Conservation (phyloP, 1,140 invertebrate genomes). For the Drosophila triauraria region DNA sequence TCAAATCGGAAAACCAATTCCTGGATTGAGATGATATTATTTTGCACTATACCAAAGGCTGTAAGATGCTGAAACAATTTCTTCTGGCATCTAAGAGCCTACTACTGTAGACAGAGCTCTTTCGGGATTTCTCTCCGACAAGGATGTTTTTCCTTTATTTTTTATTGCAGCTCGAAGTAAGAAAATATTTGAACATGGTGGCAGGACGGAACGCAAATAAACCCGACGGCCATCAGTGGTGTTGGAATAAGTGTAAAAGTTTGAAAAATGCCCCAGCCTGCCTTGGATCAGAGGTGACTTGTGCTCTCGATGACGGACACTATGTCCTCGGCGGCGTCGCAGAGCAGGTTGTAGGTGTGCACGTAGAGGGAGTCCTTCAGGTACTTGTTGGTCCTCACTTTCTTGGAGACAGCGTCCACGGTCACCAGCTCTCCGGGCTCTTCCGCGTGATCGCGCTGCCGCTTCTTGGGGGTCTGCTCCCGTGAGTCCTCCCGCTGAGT, state of each 20-base stretch:
- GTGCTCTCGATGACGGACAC: slow-evolving; percentile 77
- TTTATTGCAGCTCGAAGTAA: background rate
- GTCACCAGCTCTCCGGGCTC: background rate
- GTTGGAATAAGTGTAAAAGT: background rate
- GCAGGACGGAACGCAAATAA: no score
- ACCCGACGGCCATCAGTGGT: background rate
- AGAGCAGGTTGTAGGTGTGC: slow-evolving; percentile 71
- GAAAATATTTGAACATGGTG: background rate
- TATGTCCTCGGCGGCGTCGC: slow-evolving; percentile 68
- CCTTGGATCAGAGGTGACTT: background rate
- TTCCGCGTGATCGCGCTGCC: background rate
- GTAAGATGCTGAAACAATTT: no score
- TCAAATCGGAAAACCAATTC: no score
- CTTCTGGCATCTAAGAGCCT: no score
- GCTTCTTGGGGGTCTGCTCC: background rate
- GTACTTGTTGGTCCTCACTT: slow-evolving; percentile 42
- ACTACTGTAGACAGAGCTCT: no score
- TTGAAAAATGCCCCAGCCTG: slow-evolving; percentile 1
- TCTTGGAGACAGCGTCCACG: slow-evolving; percentile 14
- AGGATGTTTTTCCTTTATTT: background rate
- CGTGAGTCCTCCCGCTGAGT: background rate
- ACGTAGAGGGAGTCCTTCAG: slow-evolving; percentile 68
- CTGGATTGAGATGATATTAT: no score
- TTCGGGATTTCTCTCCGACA: no score
- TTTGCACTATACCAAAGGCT: no score